Percentiles rank a stretch among this genome's conserved stretches.
phyloP scores from a whole-genome alignment of 2,113 vertebrate species.

The Papio anubis region DNA sequence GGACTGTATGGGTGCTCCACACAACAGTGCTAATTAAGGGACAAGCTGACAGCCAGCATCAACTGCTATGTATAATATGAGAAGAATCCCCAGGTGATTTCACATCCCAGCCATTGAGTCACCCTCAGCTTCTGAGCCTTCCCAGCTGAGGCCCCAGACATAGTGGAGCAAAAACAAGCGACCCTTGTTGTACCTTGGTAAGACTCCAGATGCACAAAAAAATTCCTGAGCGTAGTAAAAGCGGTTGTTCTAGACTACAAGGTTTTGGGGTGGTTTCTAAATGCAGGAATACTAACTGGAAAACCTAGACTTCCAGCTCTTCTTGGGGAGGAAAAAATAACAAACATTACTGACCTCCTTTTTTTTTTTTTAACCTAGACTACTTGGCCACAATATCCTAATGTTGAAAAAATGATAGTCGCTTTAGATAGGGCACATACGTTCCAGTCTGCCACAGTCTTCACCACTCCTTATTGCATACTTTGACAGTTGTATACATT shows the following conservation, averaged over 20 bases:
- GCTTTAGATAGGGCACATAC: not conserved
- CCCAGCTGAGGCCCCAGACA: not conserved
- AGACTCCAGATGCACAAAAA: not conserved
- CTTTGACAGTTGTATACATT: not conserved
- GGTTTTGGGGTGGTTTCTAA: not conserved
- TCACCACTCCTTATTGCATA: not conserved
- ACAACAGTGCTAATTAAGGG: not conserved
- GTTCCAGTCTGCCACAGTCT: not conserved
- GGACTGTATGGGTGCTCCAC: too few species aligned
- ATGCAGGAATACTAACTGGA: not conserved
- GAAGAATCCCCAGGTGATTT: not conserved
- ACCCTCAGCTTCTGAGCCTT: not conserved
- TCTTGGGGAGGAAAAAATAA: not conserved
- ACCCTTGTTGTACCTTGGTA: not conserved
- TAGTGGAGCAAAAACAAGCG: not conserved
- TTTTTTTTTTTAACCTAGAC: too few species aligned
- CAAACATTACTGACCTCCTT: not conserved
- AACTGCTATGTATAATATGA: not conserved
- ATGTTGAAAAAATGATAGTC: not conserved
- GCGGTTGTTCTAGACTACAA: not conserved
- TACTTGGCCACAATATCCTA: not conserved
- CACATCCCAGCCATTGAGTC: not conserved
- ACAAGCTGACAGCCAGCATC: not conserved
- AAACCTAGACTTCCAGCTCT: not conserved
- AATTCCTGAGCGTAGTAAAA: not conserved